Conservation (phyloP, 1,140 invertebrate species). For the Drosophila pandora region DNA sequence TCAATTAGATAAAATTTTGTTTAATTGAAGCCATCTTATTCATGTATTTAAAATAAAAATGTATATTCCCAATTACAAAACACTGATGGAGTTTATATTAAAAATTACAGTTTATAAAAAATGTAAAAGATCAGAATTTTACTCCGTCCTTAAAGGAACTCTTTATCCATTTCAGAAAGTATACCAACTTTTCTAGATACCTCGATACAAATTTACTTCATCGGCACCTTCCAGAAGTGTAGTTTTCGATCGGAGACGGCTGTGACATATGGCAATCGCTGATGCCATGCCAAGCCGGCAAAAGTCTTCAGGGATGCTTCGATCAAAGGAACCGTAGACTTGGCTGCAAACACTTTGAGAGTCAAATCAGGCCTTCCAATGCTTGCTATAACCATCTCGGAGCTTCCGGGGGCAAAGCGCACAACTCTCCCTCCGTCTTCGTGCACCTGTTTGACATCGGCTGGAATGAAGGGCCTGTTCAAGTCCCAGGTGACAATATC, state of each 20-base stretch:
- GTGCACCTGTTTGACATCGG: conserved; percentile 85
- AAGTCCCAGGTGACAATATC: conserved; percentile 88
- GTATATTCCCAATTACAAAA: not conserved
- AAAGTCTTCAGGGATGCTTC: conserved; percentile 85
- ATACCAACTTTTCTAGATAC: not conserved
- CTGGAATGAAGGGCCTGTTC: conserved; percentile 85
- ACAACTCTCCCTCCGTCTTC: conserved; percentile 86
- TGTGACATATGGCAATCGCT: conserved; percentile 86
- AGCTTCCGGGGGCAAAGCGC: conserved; percentile 85
- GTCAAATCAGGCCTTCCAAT: conserved; percentile 86
- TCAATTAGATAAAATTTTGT: too few species aligned
- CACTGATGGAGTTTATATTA: not conserved
- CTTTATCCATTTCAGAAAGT: too few species aligned
- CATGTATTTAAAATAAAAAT: not conserved
- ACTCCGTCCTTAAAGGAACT: too few species aligned
- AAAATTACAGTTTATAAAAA: too few species aligned
- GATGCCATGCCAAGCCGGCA: conserved; percentile 87
- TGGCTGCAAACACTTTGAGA: conserved; percentile 86
- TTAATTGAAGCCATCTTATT: too few species aligned
- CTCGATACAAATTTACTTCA: conserved; percentile 83
- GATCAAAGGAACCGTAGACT: conserved; percentile 85
- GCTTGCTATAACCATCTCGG: conserved; percentile 85
- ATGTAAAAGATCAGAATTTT: too few species aligned
- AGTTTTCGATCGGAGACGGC: conserved; percentile 87
- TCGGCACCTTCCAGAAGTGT: conserved; percentile 87